A percentile compares a stretch with the other conserved stretches of the same genome.
Evolutionary conservation across 2,888 invertebrate genomes (phyloP).

Genomic region (Trissolcus brochymenae): DNA sequence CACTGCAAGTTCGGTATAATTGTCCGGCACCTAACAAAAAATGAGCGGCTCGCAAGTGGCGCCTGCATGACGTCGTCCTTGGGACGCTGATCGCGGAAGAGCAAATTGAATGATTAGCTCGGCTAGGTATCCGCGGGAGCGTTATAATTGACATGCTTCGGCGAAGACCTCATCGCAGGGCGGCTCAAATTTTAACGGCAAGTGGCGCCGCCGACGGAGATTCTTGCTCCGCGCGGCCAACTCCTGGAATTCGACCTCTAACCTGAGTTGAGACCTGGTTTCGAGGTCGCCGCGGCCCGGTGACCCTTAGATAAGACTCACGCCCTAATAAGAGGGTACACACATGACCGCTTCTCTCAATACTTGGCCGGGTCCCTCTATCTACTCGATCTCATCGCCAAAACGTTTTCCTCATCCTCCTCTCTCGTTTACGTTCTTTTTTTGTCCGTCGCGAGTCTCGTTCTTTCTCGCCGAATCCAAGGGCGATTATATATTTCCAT

Average conservation of each 20-base stretch:
- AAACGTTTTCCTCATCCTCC: slow-evolving; percentile 30
- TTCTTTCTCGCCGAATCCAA: slow-evolving; percentile 11
- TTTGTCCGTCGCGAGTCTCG: slow-evolving; percentile 17
- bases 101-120: slow-evolving; percentile 58
- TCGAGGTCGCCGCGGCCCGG: slow-evolving; percentile 72
- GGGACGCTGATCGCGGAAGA: slow-evolving; percentile 53
- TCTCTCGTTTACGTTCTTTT: slow-evolving; percentile 21
- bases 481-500: not conserved
- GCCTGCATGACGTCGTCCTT: slow-evolving; percentile 51
- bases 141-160: slow-evolving; percentile 58
- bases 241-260: slow-evolving; percentile 70
- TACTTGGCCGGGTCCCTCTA: slow-evolving; percentile 49
- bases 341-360: slow-evolving; percentile 58
- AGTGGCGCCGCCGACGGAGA: slow-evolving; percentile 52
- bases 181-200: slow-evolving; percentile 52
- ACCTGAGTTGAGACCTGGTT: slow-evolving; percentile 59
- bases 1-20: slow-evolving; percentile 37
- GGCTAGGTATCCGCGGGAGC: slow-evolving; percentile 54
- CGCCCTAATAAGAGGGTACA: slow-evolving; percentile 76
- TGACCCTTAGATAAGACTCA: slow-evolving; percentile 76
- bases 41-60: slow-evolving; percentile 38
- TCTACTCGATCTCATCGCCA: slow-evolving; percentile 57
- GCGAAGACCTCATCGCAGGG: slow-evolving; percentile 28
- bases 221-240: slow-evolving; percentile 60
- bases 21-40: slow-evolving; percentile 40